phyloP scores from a whole-genome alignment of 2,113 vertebrate species.

The Toxostoma redivivum region DNA sequence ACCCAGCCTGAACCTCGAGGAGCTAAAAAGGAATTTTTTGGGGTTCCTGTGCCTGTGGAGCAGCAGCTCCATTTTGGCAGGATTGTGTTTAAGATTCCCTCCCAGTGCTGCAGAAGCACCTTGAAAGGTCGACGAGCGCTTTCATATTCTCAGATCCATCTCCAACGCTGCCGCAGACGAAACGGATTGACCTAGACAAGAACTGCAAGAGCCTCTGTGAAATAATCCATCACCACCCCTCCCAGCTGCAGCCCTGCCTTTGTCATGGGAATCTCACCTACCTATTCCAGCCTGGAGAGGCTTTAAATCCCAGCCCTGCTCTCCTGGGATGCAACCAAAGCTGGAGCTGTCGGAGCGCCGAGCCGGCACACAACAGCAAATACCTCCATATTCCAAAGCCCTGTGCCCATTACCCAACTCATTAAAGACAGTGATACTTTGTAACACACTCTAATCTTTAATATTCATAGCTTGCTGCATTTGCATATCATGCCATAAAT shows the following conservation, averaged over 20 bases:
- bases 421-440: slow-evolving; percentile 34
- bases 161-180: background rate
- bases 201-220: background rate
- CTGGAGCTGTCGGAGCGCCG: background rate
- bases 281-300: background rate
- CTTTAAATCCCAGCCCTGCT: background rate
- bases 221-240: slow-evolving; percentile 10
- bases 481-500: slow-evolving; percentile 80
- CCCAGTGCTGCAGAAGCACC: slow-evolving; percentile 34
- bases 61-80: slow-evolving; percentile 34
- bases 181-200: slow-evolving; percentile 24
- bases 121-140: slow-evolving; percentile 39
- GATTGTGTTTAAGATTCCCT: slow-evolving; percentile 36
- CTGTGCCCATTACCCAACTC: slow-evolving; percentile 44
- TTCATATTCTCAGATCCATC: background rate
- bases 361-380: background rate
- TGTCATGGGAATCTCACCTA: background rate
- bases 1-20: rapidly evolving
- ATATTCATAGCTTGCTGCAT: slow-evolving; percentile 72
- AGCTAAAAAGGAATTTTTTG: rapidly evolving
- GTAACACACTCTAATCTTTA: slow-evolving; percentile 60
- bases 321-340: background rate
- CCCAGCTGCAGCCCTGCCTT: background rate
- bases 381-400: background rate
- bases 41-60: background rate